These are phyloP conservation scores for Matsumurasca onukii DNA, from an alignment of 1,140 invertebrate species.

Conservation along the genomic window DNA sequence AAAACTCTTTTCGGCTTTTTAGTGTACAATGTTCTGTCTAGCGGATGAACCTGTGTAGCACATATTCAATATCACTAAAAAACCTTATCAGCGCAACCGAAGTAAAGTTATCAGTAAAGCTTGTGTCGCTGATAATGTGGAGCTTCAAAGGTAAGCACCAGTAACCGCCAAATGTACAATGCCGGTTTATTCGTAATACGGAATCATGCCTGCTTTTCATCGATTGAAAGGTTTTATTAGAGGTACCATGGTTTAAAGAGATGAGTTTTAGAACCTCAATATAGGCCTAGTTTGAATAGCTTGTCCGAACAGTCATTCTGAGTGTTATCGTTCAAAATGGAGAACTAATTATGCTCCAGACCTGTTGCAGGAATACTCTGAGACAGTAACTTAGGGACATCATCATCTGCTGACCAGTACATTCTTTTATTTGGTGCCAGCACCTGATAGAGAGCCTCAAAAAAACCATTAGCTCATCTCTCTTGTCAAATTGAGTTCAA, in stretches of 20 bases:
- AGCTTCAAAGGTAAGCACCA: conserved; percentile 34
- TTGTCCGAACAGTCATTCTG: conserved; percentile 23
- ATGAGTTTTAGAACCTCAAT: conserved; percentile 33
- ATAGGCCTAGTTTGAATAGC: conserved; percentile 37
- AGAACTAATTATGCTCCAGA: no score
- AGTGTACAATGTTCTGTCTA: conserved; percentile 32
- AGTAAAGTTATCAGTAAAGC: conserved; percentile 38
- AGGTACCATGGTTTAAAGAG: conserved; percentile 37
- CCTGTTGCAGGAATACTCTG: conserved; percentile 40
- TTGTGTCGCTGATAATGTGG: conserved; percentile 36
- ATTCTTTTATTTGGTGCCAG: conserved; percentile 35
- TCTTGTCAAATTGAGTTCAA: conserved; percentile 24
- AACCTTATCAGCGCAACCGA: no score
- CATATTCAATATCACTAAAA: conserved; percentile 22
- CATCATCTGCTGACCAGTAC: conserved; percentile 32
- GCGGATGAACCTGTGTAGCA: conserved; percentile 36
- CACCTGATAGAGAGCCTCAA: conserved; percentile 29
- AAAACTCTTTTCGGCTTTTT: conserved; percentile 27
- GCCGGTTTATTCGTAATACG: conserved; percentile 37
- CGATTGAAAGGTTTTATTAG: no score
- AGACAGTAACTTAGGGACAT: conserved; percentile 37
- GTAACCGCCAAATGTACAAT: conserved; percentile 35
- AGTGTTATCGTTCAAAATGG: conserved; percentile 37
- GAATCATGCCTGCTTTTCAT: conserved; percentile 38
- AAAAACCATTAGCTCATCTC: conserved; percentile 37